These are phyloP conservation scores for Gallinago media DNA, from an alignment of 2,113 vertebrate species.

Conservation along the genomic window DNA sequence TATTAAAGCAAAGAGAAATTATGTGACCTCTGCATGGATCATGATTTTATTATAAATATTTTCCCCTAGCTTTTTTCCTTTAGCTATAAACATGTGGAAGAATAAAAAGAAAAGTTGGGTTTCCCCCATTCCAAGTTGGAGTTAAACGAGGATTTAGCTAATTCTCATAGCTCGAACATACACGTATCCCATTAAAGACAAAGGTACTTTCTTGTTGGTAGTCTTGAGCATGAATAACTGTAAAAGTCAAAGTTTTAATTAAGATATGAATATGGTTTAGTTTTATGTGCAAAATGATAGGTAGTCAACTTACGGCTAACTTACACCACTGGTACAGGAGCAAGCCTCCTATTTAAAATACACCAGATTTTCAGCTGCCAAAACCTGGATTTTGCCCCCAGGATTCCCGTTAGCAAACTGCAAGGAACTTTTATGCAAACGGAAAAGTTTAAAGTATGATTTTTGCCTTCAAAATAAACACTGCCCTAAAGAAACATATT, in stretches of 20 bases:
- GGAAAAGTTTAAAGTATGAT: neutral
- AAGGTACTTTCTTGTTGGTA: neutral
- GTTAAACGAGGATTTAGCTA: neutral
- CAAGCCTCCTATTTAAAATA: neutral
- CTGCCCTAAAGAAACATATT: constrained; percentile 9
- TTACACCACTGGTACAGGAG: neutral
- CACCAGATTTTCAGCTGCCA: neutral
- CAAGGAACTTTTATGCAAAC: neutral
- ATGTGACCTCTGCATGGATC: neutral
- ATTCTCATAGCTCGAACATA: neutral
- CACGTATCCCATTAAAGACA: neutral
- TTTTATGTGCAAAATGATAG: neutral
- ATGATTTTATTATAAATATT: neutral
- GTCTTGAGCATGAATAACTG: neutral
- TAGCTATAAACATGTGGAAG: neutral
- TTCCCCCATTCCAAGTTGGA: neutral
- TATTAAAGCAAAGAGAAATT: neutral
- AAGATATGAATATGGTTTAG: neutral
- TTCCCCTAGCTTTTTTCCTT: neutral
- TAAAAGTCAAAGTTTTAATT: neutral
- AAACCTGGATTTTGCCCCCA: neutral
- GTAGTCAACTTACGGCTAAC: neutral
- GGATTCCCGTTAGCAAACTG: constrained; percentile 4
- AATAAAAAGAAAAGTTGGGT: neutral
- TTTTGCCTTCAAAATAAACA: constrained; percentile 25